A percentile compares a stretch with the other conserved stretches of the same genome.
phyloP scores from a whole-genome alignment of 2,797 vertebrate species.

The Macropus fuliginosus region DNA sequence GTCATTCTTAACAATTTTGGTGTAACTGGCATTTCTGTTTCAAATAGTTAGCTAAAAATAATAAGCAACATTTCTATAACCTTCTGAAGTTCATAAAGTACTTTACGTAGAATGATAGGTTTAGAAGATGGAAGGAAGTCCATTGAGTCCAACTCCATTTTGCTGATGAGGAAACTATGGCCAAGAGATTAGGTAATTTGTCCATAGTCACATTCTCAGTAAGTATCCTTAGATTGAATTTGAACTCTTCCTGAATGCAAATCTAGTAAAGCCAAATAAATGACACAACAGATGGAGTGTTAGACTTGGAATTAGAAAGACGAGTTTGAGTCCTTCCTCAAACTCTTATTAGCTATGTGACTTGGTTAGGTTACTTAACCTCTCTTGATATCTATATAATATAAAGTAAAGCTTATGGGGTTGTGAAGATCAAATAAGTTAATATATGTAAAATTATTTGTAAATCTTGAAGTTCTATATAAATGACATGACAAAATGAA shows the following conservation, averaged over 20 bases:
- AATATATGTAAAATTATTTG: neutral
- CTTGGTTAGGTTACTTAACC: neutral
- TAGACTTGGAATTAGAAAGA: neutral
- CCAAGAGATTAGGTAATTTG: neutral
- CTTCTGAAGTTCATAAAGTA: neutral
- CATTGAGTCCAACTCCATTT: neutral
- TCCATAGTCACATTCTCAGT: neutral
- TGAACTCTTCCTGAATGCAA: neutral
- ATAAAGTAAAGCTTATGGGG: neutral
- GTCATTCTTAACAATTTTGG: neutral
- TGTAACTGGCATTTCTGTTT: neutral
- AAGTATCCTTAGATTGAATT: neutral
- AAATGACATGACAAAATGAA: neutral
- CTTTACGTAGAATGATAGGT: neutral
- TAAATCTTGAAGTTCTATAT: neutral
- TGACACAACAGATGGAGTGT: neutral
- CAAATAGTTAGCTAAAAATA: neutral
- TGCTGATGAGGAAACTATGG: neutral
- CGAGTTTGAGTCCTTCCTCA: neutral
- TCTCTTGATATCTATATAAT: neutral
- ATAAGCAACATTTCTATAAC: neutral
- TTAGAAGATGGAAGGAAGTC: neutral
- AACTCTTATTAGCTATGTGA: neutral
- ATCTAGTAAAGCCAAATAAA: neutral
- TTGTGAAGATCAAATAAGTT: neutral